A percentile compares a stretch with the other conserved stretches of the same genome.
Evolutionary conservation across 2,113 vertebrate species (phyloP).

Genomic region (Osmerus eperlanus): DNA sequence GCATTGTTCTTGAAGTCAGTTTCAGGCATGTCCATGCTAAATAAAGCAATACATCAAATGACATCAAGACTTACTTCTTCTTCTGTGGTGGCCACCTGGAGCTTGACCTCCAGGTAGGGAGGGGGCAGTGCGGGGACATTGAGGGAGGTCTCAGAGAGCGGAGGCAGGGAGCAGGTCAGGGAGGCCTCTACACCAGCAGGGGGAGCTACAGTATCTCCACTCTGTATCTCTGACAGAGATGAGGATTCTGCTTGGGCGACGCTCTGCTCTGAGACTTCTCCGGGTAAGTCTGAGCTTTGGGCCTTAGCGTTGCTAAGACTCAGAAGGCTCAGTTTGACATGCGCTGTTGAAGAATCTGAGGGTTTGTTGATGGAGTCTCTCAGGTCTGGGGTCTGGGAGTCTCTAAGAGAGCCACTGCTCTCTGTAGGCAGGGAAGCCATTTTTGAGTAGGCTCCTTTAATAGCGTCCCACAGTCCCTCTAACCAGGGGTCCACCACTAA

Average conservation of each 20-base stretch:
- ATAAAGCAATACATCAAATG: neutral
- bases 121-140: slow-evolving; percentile 80
- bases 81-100: slow-evolving; percentile 63
- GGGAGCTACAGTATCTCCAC: slow-evolving; percentile 4
- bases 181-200: slow-evolving; percentile 56
- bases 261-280: slow-evolving; percentile 5
- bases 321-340: slow-evolving; percentile 69
- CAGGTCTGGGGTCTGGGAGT: slow-evolving; percentile 6
- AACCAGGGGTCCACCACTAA: slow-evolving; percentile 95
- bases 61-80: slow-evolving; percentile 62
- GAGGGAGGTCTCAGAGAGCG: slow-evolving; percentile 77
- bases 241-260: no score
- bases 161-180: slow-evolving; percentile 74
- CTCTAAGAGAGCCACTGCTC: neutral
- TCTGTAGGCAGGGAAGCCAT: slow-evolving; percentile 58
- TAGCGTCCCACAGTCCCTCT: slow-evolving; percentile 86
- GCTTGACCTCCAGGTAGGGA: slow-evolving; percentile 75
- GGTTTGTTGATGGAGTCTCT: neutral
- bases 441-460: slow-evolving; percentile 68
- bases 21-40: neutral
- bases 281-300: slow-evolving; percentile 22
- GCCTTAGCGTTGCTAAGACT: slow-evolving; percentile 59
- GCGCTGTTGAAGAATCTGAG: slow-evolving; percentile 29
- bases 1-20: no score
- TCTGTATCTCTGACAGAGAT: slow-evolving; percentile 13